Evolutionary conservation across 2,888 invertebrate genomes (phyloP), one percentile per base, ranked within the genome.

Genomic region (Yponomeuta sedellus): DNA sequence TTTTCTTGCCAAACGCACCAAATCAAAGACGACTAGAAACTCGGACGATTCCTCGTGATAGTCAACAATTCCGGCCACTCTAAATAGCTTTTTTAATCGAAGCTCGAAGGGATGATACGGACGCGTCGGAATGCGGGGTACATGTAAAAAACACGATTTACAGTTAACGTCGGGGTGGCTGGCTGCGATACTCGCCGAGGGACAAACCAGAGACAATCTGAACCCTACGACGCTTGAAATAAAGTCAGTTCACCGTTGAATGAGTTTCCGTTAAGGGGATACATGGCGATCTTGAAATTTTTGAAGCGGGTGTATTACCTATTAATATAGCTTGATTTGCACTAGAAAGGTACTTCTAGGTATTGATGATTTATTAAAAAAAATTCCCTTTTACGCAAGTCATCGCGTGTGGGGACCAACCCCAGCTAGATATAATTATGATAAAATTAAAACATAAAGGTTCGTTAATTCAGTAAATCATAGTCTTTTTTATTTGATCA

Each of bases 141-240:
- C 71, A 74, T 80, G 84, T 81, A 82, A 85, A 90, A 85, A 84
- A 80, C 58, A 25, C 82, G 81, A 79, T 82, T 74, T 85, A 90
- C 90, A 85, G 90, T 88, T 90, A 89, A 74, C 65, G 85, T 86
- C 85, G 86, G 86, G 86, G 83, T 71, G 66, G 39, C 28, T 10
- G 57, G 39, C 28, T 10, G 57, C 44, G 61, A 39, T 52, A 52
- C 44, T 44, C 12, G 10, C 44, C 8, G 34, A 52, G 44, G 16
- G 4, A 8, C 44, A 52, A 16, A 16, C 44, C 44, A 52, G 16
- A 16, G 16, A 12, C 44, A 52, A 16, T 52, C 44, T 10, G 44
- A 52, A 0, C 44, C 16, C 44, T 52, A 52, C 12, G 12, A 1
- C 2, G 12, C 16, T 52, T 52, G 44, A 16, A 52, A 52, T 52